These are phyloP conservation scores for Eublepharis macularius DNA, from an alignment of 2,113 vertebrate genomes.

Conservation along the genomic window DNA sequence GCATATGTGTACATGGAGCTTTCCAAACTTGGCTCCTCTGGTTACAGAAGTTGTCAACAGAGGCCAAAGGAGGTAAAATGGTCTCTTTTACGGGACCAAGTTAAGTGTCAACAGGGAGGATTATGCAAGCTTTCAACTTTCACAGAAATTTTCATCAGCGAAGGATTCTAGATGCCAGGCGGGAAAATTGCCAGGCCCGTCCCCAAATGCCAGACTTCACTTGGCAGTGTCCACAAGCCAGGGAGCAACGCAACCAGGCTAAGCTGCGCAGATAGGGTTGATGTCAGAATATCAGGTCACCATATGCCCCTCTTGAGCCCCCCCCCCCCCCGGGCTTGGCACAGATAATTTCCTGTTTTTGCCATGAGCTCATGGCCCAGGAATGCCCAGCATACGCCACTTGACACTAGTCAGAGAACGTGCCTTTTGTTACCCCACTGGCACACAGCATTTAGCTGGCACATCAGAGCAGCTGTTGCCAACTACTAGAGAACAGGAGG, in stretches of 20 bases:
- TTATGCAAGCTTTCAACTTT: neutral
- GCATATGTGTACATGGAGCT: neutral
- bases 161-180: neutral
- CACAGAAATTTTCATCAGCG: neutral
- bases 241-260: neutral
- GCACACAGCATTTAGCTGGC: neutral
- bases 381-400: constrained; percentile 58
- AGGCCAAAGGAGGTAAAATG: neutral
- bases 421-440: constrained; percentile 2
- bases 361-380: constrained; percentile 62
- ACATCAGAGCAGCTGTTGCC: neutral
- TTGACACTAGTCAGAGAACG: constrained; percentile 33
- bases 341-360: neutral
- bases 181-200: neutral
- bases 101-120: neutral
- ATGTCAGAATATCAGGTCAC: neutral
- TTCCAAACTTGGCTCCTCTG: neutral
- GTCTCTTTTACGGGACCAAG: neutral
- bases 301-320: constrained; percentile 27
- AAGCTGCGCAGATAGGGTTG: neutral
- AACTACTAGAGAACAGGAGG: neutral
- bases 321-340: constrained; percentile 38
- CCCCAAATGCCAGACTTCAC: neutral
- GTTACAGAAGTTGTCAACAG: neutral
- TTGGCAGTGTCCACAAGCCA: neutral